A percentile compares a stretch with the other conserved stretches of the same genome.
Conservation (phyloP, 2,797 vertebrate genomes). For the Carduelis carduelis region DNA sequence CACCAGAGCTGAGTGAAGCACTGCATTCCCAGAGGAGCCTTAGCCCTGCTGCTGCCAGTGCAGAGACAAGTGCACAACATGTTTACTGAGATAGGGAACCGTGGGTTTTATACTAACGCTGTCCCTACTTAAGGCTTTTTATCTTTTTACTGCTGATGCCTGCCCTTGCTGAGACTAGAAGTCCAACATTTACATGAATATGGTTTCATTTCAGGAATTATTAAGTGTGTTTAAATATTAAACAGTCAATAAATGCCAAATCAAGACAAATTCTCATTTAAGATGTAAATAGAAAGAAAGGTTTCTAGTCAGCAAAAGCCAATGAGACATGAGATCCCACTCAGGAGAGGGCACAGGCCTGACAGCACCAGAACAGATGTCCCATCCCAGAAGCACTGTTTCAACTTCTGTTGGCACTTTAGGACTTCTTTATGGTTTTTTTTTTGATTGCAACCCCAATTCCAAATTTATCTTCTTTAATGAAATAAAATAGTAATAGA, state of each 20-base stretch:
- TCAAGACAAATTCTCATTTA: constrained; percentile 26
- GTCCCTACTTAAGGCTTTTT: neutral
- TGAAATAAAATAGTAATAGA: neutral
- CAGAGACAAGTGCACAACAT: fast-evolving
- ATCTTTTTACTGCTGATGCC: neutral
- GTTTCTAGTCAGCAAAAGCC: neutral
- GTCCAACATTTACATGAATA: neutral
- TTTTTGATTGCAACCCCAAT: constrained; percentile 20
- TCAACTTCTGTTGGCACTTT: constrained; percentile 37
- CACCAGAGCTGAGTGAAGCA: neutral
- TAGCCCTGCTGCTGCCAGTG: neutral
- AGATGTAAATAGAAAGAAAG: neutral
- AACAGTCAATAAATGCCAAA: constrained; percentile 10
- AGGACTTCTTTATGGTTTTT: constrained; percentile 50
- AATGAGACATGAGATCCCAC: neutral
- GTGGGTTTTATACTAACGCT: neutral
- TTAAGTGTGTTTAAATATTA: constrained; percentile 3
- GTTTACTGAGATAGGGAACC: neutral
- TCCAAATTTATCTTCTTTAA: constrained; percentile 33
- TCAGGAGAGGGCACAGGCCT: neutral
- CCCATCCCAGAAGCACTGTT: constrained; percentile 3
- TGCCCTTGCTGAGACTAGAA: neutral
- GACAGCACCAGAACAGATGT: constrained; percentile 17
- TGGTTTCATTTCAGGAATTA: constrained; percentile 33
- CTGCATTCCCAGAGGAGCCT: neutral